Evolutionary conservation across 2,888 invertebrate species (phyloP), one percentile per base, ranked within the genome.

Genomic region (Trichogramma evanescens): DNA sequence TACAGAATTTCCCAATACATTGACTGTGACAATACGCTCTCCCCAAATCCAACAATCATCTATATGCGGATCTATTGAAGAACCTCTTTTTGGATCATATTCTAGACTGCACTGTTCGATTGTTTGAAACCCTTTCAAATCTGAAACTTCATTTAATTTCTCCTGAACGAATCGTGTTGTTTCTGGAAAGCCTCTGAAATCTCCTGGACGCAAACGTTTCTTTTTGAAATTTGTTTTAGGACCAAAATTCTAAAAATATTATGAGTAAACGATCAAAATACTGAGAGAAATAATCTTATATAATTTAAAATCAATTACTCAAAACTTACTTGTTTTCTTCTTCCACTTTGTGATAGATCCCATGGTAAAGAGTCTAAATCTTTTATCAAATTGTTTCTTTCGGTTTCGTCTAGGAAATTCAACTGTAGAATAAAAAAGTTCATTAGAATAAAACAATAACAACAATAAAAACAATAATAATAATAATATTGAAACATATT

Each of bases 41-140:
- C 99, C 99, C 99, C 99, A 99, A 61, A 99, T 86, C 99, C 99
- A 99, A 74, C 93, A 93, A 72, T 99, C 99, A 78, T 99, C 99
- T 68, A 96, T 91, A 74, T 99, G 99, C 8, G 96, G 93, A 78
- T 98, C 98, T 67, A 99, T 99, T 2, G 93, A 91, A 0, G 98
- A 93, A 1, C 97, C 97, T 72, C 89, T 86, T 63, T 79, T 78
- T 0, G 91, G 89, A 67, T 89, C 86, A 79, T 99, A 99, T 73
- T 99, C 98, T 65, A 99, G 81, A 54, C 95, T 92, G 78, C 99
- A 99, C 74, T 98, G 93, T 75, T 99, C 97, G 57, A 97, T 90
- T 0, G 92, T 91, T 74, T 86, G 82, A 75, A 91, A 97, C 67
- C 84, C 82, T 65, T 81, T 76, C 56, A 95, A 77, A 50, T 89